Base-by-base conservation (phyloP, 2,797 vertebrate species). In the Premnoplex brunnescens region DNA sequence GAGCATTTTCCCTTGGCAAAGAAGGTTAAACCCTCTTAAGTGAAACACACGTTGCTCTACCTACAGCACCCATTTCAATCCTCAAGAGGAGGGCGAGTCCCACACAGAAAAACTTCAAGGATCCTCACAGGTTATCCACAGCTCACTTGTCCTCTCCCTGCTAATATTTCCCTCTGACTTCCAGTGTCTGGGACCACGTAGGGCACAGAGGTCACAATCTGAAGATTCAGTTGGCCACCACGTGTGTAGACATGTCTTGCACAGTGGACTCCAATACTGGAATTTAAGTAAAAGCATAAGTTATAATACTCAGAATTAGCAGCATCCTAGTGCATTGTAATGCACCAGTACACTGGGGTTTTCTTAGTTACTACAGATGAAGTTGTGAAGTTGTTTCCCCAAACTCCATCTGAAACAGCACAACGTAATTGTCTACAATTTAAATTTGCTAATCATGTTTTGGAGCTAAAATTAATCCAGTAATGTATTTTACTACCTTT, bases 1-100 rank as follows among this genome's bases (percentile, higher is more conserved):
- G 24, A 81, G 52, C 54, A 62, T 78, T 78, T 78, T 44, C 69
- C 54, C 46, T 58, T 48, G 54, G 51, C 37, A 71, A 48, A 39
- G 56, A 60, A 87, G 24, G 46, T 92, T 75, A 94, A 95, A 63
- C 28, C 56, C 68, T 77, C 85, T 89, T 76, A 89, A 85, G 20
- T 18, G 26, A 73, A 93, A 76, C 30, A 54, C 24, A 27, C 11
- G 2, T 56, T 52, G 69, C 19, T 54, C 13, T 12, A 27, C 4
- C 48, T 55, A 43, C 44, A 67, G 49, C 2, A 30, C 21, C n/a
- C 7, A 3, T 14, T 64, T 36, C 64, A 89, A 37, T 32, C 24
- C 46, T 60, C 37, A 74, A 68, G 74, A 46, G 17, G 5, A 49
- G 30, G 3, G 6, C 24, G 85, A 80, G 23, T 14, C 37, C 19